Evolutionary conservation across 2,888 invertebrate species (phyloP), one percentile per base, ranked within the genome.

Genomic region (Eilema caniola): DNA sequence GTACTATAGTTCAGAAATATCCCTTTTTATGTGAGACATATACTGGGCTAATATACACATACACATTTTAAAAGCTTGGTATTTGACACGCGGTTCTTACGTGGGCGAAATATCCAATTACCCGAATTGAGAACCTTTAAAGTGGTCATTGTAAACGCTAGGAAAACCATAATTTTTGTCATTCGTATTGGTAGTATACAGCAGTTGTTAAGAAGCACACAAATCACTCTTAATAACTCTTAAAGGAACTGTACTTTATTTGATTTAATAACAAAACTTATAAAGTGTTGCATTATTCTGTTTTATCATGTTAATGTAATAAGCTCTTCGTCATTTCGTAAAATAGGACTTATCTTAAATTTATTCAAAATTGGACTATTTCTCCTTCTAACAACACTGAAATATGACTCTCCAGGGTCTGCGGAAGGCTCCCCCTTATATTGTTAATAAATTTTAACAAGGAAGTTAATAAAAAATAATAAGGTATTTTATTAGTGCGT

Each of bases 381-480:
- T 28, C 14, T 37, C 31, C 25, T 59, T 20, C 31, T 24, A 47
- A 33, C 53, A 62, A 62, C 56, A 71, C 67, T 69, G 62, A 73
- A 69, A n/a, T 71, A 68, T 31, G 64, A 66, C 20, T 63, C 65
- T 57, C 31, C 28, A 65, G 73, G 57, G 67, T 56, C 56, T 57
- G 33, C 16, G 37, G 25, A 16, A n/a, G 37, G 60, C 47, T 47
- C 53, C 24, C 31, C 23, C 33, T 65, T 31, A 24, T 16, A 65
- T 69, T 64, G 23, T 69, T 63, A 57, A 72, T 81, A 74, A 71
- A 76, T 67, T 67, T 61, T 78, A 79, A 81, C 65, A 53, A 79
- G 72, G 61, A n/a, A 41, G 61, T 74, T 76, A 78, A 75, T 89
- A 86, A 88, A 88, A 88, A 83, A 82, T 86, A 87, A 88, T 85